Conservation (phyloP, 2,113 vertebrate species). For the Mellivora capensis region DNA sequence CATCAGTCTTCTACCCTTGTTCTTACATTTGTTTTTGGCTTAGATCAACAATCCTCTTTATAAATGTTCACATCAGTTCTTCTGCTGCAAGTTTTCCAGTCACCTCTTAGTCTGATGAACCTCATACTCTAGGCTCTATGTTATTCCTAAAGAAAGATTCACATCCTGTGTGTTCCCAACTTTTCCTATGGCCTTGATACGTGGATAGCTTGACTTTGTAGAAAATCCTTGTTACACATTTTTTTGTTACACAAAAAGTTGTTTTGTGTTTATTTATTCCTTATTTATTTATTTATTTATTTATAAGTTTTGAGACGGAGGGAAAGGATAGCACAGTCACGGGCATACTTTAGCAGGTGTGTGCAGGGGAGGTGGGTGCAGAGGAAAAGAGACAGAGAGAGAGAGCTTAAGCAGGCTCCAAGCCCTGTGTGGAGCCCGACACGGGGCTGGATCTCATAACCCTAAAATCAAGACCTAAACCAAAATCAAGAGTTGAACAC, state of each 20-base stretch:
- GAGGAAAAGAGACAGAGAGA: neutral
- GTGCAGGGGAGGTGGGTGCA: too few species aligned
- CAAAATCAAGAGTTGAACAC: neutral
- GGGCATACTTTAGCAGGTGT: neutral
- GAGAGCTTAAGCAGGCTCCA: neutral
- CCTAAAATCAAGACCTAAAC: neutral
- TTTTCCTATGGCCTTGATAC: neutral
- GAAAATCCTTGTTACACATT: neutral
- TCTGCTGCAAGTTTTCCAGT: neutral
- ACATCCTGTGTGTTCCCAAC: neutral
- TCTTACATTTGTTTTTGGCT: neutral
- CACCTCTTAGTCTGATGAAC: neutral
- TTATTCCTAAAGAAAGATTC: neutral
- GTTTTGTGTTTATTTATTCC: neutral
- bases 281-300: neutral
- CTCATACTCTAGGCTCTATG: neutral
- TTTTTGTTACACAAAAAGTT: too few species aligned
- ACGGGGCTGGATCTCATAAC: neutral
- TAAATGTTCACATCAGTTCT: neutral
- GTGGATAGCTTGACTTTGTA: neutral
- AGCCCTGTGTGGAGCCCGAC: neutral
- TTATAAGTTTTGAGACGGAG: neutral
- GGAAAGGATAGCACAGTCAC: neutral
- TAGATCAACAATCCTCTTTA: neutral
- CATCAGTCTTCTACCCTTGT: neutral